Conservation (phyloP, 2,888 invertebrate species). For the Cantharis flavilabris region DNA sequence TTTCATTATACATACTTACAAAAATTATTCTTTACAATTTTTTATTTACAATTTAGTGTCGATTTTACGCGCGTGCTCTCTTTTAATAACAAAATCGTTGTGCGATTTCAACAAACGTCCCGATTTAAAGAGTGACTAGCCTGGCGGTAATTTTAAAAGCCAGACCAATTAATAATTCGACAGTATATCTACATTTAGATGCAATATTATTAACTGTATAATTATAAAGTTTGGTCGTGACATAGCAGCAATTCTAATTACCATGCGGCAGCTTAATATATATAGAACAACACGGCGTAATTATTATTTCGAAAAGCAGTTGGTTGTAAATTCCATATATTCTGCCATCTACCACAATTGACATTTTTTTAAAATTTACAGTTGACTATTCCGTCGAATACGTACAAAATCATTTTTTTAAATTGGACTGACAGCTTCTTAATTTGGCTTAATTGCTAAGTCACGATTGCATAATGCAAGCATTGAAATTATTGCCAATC, state of each 20-base stretch:
- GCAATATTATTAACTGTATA: conserved; percentile 27
- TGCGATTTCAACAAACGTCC: no score
- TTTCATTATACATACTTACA: background rate
- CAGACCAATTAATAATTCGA: background rate
- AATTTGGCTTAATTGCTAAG: conserved; percentile 36
- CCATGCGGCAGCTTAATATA: conserved; percentile 33
- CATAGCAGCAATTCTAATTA: conserved; percentile 39
- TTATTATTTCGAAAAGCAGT: conserved; percentile 29
- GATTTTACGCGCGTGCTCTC: background rate
- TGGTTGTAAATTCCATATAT: background rate
- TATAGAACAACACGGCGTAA: conserved; percentile 18
- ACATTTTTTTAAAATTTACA: background rate
- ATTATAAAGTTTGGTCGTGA: conserved; percentile 33
- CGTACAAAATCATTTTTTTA: conserved; percentile 9
- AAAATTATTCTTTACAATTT: background rate
- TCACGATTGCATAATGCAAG: conserved; percentile 37
- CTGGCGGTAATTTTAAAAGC: background rate
- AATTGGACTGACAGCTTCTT: conserved; percentile 36
- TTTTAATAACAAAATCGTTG: background rate
- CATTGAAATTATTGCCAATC: conserved; percentile 40
- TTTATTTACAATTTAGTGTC: background rate
- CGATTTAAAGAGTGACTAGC: background rate
- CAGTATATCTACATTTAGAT: conserved; percentile 10
- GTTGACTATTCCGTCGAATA: background rate
- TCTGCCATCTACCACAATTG: background rate